A percentile compares a stretch with the other conserved stretches of the same genome.
Conservation (phyloP, 2,797 vertebrate species). For the Sebastes hubbsi region DNA sequence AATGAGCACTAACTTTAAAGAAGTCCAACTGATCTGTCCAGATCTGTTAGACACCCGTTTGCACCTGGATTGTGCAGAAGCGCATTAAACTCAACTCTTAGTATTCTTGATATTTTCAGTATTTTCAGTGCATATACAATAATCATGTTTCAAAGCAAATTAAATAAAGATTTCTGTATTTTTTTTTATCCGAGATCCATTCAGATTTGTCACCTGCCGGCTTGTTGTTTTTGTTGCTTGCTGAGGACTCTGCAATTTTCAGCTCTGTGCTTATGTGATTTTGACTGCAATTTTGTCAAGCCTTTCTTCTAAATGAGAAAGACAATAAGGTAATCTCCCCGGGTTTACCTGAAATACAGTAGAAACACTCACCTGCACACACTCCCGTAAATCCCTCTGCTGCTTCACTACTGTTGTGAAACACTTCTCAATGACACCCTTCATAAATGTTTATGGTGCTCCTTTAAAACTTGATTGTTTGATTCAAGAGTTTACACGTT, state of each 20-base stretch:
- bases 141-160: slow-evolving; percentile 2
- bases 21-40: background rate
- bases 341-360: slow-evolving; percentile 36
- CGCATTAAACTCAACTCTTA: background rate
- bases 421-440: background rate
- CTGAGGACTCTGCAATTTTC: slow-evolving; percentile 29
- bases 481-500: background rate
- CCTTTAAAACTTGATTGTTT: background rate
- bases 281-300: slow-evolving; percentile 37
- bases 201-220: slow-evolving; percentile 34
- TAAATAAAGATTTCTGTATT: slow-evolving; percentile 27
- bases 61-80: background rate
- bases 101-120: background rate
- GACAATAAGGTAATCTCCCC: slow-evolving; percentile 37
- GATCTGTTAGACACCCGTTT: background rate
- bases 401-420: background rate
- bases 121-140: background rate
- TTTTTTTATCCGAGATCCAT: slow-evolving; percentile 35
- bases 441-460: background rate
- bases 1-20: background rate
- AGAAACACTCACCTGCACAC: slow-evolving; percentile 22
- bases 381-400: background rate
- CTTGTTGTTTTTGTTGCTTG: slow-evolving; percentile 23
- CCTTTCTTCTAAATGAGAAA: slow-evolving; percentile 39
- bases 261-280: slow-evolving; percentile 41